A percentile compares a stretch with the other conserved stretches of the same genome.
Evolutionary conservation across 2,113 vertebrate genomes (phyloP).

Genomic region (Brachypodius melanocephalos): DNA sequence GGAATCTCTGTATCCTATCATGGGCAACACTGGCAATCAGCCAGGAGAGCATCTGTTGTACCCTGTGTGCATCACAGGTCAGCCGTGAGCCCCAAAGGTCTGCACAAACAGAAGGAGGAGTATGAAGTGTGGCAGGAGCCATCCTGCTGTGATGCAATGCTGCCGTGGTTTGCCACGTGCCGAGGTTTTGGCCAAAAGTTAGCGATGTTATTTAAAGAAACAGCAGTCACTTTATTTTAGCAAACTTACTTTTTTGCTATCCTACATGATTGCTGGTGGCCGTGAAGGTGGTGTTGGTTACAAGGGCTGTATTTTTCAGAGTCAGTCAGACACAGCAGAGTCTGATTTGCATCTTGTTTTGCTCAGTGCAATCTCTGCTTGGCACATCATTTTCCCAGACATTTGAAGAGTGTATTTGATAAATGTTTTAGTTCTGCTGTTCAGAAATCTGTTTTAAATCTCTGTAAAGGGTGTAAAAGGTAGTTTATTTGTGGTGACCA

Average conservation of each 20-base stretch:
- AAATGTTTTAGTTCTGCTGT: neutral
- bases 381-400: neutral
- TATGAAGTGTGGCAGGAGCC: neutral
- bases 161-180: neutral
- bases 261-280: neutral
- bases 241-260: neutral
- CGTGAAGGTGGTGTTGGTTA: neutral
- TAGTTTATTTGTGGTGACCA: neutral
- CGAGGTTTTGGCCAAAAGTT: neutral
- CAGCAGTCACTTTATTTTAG: neutral
- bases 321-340: neutral
- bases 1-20: neutral
- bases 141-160: accelerated
- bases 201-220: neutral
- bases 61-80: neutral
- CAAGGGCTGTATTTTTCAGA: neutral
- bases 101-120: neutral
- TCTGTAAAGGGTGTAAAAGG: neutral
- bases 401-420: neutral
- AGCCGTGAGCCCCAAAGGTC: neutral
- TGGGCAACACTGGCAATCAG: neutral
- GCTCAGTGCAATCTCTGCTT: neutral
- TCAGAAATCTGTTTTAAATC: neutral
- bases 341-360: neutral
- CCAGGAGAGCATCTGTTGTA: neutral